These are phyloP conservation scores for Nannoperca australis DNA, from an alignment of 2,797 vertebrate genomes.

Conservation along the genomic window DNA sequence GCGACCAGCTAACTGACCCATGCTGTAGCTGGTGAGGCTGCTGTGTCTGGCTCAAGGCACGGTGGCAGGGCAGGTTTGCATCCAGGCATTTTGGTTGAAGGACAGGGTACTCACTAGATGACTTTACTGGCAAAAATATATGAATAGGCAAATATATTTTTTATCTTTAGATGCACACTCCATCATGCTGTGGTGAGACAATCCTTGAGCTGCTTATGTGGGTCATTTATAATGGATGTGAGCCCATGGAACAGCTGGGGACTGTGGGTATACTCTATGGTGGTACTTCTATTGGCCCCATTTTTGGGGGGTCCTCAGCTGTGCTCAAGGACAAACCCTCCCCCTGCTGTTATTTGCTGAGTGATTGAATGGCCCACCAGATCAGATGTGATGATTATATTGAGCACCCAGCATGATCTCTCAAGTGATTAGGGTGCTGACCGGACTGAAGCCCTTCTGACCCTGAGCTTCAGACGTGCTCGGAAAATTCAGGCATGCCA, in stretches of 20 bases:
- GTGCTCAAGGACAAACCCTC: conserved; percentile 67
- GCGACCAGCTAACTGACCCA: too few relatives aligned
- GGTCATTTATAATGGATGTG: conserved; percentile 32
- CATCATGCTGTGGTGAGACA: conserved; percentile 19
- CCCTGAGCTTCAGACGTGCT: conserved; percentile 58
- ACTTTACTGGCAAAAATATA: conserved; percentile 16
- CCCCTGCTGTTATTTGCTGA: conserved; percentile 55
- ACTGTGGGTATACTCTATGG: conserved; percentile 34
- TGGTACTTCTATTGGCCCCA: conserved; percentile 23
- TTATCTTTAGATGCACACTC: conserved; percentile 16
- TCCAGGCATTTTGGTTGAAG: neutral
- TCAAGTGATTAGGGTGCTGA: conserved; percentile 78
- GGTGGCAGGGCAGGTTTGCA: neutral
- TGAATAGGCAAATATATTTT: conserved; percentile 26
- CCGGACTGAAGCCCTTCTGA: conserved; percentile 58
- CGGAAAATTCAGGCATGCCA: conserved; percentile 51
- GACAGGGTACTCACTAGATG: neutral
- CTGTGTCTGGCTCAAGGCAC: too few relatives aligned
- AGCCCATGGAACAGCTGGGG: conserved; percentile 67
- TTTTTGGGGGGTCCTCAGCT: conserved; percentile 71
- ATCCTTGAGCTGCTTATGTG: conserved; percentile 30
- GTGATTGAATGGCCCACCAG: conserved; percentile 75
- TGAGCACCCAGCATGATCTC: conserved; percentile 61
- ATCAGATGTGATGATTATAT: conserved; percentile 69
- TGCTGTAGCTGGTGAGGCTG: too few relatives aligned